phyloP scores from a whole-genome alignment of 2,797 vertebrate genomes.

The Crenichthys baileyi region DNA sequence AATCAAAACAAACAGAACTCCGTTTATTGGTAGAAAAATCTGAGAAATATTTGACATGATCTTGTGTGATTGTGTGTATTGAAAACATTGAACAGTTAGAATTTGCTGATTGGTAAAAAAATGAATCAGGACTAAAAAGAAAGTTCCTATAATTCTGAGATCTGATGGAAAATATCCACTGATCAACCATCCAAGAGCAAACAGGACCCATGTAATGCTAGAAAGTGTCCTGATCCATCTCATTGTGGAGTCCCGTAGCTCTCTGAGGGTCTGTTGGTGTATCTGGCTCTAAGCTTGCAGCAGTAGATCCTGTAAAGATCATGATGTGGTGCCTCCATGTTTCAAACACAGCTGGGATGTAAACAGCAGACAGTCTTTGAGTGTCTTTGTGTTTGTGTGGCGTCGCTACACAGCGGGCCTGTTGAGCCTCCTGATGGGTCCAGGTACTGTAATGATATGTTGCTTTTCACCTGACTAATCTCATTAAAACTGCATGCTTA shows the following conservation, averaged over 20 bases:
- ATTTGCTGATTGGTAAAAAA: neutral
- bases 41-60: neutral
- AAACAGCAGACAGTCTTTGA: neutral
- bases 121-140: neutral
- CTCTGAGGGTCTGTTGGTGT: neutral
- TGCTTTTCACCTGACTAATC: conserved; percentile 54
- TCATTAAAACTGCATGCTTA: conserved; percentile 68
- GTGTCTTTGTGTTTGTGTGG: conserved; percentile 6
- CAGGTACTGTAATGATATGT: conserved; percentile 42
- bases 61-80: neutral
- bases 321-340: neutral
- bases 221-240: no score
- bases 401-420: conserved; percentile 28
- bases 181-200: no score
- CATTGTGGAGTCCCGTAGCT: neutral
- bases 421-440: neutral
- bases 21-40: neutral
- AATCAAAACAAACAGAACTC: conserved; percentile 40
- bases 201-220: no score
- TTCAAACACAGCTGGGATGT: neutral
- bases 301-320: no score
- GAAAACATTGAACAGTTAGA: conserved; percentile 40
- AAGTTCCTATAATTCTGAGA: neutral
- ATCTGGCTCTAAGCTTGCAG: no score
- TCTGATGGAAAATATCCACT: neutral